Evolutionary conservation across 2,113 vertebrate genomes (phyloP).

Genomic region (Nyctereutes procyonoides): DNA sequence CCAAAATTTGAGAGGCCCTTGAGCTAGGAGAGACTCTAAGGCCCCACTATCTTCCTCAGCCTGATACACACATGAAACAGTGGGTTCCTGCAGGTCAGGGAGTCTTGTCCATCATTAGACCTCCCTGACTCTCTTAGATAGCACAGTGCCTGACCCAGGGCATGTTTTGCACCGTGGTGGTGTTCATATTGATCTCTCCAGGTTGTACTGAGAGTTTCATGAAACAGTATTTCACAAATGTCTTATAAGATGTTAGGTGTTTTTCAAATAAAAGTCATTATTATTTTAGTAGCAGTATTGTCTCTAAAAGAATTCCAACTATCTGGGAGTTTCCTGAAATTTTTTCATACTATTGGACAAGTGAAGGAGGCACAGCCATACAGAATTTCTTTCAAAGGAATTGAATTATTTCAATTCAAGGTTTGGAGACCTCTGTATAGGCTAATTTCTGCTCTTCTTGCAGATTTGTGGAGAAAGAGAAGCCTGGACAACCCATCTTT

Average conservation of each 20-base stretch:
- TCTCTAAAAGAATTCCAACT: not conserved
- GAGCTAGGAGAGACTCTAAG: not conserved
- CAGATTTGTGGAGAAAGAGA: not conserved
- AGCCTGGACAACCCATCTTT: not conserved
- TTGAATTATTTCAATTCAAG: not conserved
- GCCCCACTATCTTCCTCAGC: not conserved
- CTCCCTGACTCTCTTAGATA: not conserved
- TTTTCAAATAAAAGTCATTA: not conserved
- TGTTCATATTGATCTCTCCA: not conserved
- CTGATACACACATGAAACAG: not conserved
- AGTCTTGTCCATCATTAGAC: fast-evolving
- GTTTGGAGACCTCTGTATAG: constrained; percentile 23
- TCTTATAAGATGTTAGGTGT: not conserved
- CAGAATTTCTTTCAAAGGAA: not conserved
- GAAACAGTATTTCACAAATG: not conserved
- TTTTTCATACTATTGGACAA: not conserved
- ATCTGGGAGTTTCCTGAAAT: not conserved
- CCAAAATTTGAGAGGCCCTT: not conserved
- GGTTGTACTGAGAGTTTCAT: not conserved
- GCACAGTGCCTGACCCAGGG: fast-evolving
- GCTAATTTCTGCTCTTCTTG: constrained; percentile 28
- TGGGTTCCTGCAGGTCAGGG: not conserved
- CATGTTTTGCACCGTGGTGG: not conserved
- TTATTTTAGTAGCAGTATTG: not conserved
- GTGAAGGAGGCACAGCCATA: not conserved